These are phyloP conservation scores for Acheta domesticus DNA, from an alignment of 2,888 invertebrate species.

Conservation along the genomic window DNA sequence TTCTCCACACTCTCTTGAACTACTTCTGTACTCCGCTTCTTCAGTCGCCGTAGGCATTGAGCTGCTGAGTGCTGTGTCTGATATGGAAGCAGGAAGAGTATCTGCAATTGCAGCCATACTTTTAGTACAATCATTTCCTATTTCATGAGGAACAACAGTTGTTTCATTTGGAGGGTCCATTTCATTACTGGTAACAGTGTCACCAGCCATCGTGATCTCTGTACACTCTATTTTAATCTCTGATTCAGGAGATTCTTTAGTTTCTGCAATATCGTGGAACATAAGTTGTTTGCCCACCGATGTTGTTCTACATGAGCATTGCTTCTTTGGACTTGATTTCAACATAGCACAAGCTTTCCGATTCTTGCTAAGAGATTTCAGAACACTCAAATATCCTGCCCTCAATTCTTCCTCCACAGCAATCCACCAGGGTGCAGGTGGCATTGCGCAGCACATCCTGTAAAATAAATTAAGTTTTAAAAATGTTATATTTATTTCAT, in stretches of 20 bases:
- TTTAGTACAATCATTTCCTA: too few species aligned
- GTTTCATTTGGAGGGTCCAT: background rate
- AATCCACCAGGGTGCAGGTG: constrained; percentile 42
- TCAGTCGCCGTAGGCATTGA: background rate
- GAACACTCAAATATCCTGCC: constrained; percentile 65
- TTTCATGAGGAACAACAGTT: background rate
- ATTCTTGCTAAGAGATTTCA: constrained; percentile 73
- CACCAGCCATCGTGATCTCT: background rate
- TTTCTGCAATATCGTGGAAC: background rate
- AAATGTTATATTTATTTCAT: background rate
- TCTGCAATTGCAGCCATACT: background rate
- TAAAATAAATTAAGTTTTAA: constrained; percentile 21
- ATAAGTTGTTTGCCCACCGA: background rate
- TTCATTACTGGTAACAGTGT: background rate
- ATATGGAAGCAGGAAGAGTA: background rate
- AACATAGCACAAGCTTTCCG: constrained; percentile 69
- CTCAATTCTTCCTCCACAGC: constrained; percentile 58
- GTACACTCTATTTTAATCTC: background rate
- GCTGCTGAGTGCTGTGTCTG: background rate
- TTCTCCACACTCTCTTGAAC: background rate
- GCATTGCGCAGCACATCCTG: constrained; percentile 40
- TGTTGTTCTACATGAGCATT: constrained; percentile 45
- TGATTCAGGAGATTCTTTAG: background rate
- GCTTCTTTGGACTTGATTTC: constrained; percentile 73
- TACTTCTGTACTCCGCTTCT: background rate